These are phyloP conservation scores for Diglossa cyanea DNA, from an alignment of 2,797 vertebrate species.

Conservation along the genomic window DNA sequence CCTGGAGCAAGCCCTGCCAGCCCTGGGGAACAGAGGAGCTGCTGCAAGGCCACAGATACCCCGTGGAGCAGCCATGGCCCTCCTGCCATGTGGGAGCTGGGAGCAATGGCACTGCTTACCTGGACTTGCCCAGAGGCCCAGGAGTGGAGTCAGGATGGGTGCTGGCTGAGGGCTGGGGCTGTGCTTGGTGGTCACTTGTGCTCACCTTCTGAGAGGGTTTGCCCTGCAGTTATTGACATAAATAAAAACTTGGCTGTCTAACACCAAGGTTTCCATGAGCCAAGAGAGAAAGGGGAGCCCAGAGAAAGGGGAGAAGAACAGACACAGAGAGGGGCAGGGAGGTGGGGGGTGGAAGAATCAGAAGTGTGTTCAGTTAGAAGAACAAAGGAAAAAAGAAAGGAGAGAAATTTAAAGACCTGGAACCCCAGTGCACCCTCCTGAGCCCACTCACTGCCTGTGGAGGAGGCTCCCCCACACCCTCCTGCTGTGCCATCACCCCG, in stretches of 20 bases:
- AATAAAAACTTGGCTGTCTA: slow-evolving; percentile 99
- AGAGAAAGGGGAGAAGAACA: slow-evolving; percentile 71
- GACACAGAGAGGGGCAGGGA: slow-evolving; percentile 48
- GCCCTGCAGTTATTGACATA: slow-evolving; percentile 98
- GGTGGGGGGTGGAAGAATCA: slow-evolving; percentile 85
- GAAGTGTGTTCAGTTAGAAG: slow-evolving; percentile 87
- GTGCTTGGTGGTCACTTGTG: slow-evolving; percentile 80
- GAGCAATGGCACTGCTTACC: slow-evolving; percentile 51
- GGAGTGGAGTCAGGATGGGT: slow-evolving; percentile 71
- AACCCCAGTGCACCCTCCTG: neutral
- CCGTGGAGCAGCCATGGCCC: neutral
- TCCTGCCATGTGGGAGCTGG: neutral
- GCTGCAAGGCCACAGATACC: neutral
- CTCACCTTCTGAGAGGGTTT: slow-evolving; percentile 81
- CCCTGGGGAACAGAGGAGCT: neutral
- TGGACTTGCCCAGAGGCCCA: slow-evolving; percentile 7
- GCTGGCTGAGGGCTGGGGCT: slow-evolving; percentile 71
- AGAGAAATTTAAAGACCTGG: slow-evolving; percentile 66
- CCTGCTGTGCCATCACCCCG: neutral
- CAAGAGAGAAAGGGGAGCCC: slow-evolving; percentile 74
- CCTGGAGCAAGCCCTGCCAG: neutral
- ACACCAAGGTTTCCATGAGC: slow-evolving; percentile 85
- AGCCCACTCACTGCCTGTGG: neutral
- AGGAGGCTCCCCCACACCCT: neutral
- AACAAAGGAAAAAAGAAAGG: slow-evolving; percentile 79